Percentiles rank a stretch among this genome's conserved stretches.
Conservation (phyloP, 2,888 invertebrate genomes). For the Chironomus tentans region DNA sequence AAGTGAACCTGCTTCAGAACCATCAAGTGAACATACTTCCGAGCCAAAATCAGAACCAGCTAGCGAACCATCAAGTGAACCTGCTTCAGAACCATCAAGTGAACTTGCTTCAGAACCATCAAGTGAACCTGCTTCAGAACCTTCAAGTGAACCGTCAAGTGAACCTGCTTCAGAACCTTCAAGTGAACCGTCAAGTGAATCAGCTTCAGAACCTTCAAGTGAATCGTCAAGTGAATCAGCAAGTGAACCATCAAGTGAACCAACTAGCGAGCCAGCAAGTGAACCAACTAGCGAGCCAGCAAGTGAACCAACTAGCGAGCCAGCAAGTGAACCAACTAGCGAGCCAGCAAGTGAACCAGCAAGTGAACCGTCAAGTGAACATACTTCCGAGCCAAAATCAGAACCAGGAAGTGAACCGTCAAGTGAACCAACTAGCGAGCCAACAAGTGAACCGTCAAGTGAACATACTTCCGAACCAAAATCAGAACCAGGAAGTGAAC, state of each 20-base stretch:
- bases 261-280: slow-evolving; percentile 40
- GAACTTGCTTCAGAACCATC: too few species aligned
- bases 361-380: slow-evolving; percentile 27
- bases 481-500: slow-evolving; percentile 39
- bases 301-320: slow-evolving; percentile 41
- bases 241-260: slow-evolving; percentile 37
- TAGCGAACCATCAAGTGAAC: slow-evolving; percentile 37
- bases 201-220: not conserved
- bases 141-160: not conserved
- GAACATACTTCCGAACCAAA: slow-evolving; percentile 38
- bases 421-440: slow-evolving; percentile 22
- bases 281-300: slow-evolving; percentile 44
- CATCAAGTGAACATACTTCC: slow-evolving; percentile 40
- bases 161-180: not conserved
- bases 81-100: slow-evolving; percentile 29
- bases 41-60: slow-evolving; percentile 38
- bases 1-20: slow-evolving; percentile 39
- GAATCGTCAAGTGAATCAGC: slow-evolving; percentile 27
- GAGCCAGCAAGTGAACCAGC: too few species aligned
- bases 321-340: slow-evolving; percentile 40
- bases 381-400: slow-evolving; percentile 35
- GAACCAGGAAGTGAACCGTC: slow-evolving; percentile 31
- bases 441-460: slow-evolving; percentile 11
- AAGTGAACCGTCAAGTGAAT: not conserved
- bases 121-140: too few species aligned